A percentile compares a stretch with the other conserved stretches of the same genome.
These are phyloP conservation scores for Callipepla californica DNA, from an alignment of 2,113 vertebrate genomes.

Conservation along the genomic window DNA sequence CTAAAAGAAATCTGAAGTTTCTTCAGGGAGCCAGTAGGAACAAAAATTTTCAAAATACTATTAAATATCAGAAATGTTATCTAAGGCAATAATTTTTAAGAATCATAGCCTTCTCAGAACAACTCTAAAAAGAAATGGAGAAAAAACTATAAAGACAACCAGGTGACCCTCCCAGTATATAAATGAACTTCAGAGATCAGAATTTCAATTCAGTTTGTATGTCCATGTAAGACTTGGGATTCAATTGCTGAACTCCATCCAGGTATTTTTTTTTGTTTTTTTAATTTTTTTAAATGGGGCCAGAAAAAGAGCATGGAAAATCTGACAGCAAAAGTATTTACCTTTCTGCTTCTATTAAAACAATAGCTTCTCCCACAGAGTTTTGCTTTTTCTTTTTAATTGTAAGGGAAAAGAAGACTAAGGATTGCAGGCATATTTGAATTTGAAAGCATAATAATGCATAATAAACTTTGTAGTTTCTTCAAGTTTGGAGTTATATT, in stretches of 20 bases:
- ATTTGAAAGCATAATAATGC: background rate
- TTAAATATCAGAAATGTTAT: conserved; percentile 28
- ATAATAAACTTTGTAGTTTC: background rate
- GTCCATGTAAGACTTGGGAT: background rate
- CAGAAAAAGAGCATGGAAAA: background rate
- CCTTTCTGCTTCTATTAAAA: background rate
- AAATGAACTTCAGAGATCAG: background rate
- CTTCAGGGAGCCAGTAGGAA: background rate
- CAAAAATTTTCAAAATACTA: background rate
- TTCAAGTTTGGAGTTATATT: background rate
- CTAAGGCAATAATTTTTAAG: conserved; percentile 11
- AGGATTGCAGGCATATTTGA: background rate
- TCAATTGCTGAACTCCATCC: background rate
- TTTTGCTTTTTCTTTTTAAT: background rate
- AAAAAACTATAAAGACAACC: background rate
- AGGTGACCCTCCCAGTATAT: background rate
- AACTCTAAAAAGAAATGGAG: background rate
- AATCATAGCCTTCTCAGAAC: background rate
- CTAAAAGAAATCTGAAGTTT: conserved; percentile 11
- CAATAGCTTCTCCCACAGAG: background rate
- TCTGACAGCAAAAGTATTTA: background rate
- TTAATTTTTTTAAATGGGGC: background rate
- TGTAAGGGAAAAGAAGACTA: background rate
- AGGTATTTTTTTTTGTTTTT: too few species aligned
- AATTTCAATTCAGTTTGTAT: background rate